phyloP scores from a whole-genome alignment of 1,140 invertebrate genomes.

The Procambarus clarkii region DNA sequence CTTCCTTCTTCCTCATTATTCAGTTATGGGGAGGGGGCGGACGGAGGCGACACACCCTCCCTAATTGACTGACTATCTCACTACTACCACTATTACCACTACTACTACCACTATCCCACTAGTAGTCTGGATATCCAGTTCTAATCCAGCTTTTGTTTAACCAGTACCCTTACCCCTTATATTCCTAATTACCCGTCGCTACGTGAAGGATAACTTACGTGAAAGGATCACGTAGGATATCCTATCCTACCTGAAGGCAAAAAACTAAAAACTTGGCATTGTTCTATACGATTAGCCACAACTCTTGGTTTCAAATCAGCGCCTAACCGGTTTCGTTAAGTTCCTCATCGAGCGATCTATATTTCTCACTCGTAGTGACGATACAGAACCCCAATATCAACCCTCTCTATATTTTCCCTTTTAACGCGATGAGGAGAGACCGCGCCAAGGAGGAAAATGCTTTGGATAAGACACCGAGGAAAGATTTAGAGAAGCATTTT shows the following conservation, averaged over 20 bases:
- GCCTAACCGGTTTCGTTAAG: conserved; percentile 23
- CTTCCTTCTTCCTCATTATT: not conserved
- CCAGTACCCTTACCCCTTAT: not conserved
- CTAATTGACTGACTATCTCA: too few species aligned
- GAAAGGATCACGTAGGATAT: too few species aligned
- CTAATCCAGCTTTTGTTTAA: conserved; percentile 44
- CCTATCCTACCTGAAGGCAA: not conserved
- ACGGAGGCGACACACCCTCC: not conserved
- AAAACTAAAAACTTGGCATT: not conserved
- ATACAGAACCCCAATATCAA: not conserved
- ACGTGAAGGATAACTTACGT: too few species aligned
- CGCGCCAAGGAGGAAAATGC: not conserved
- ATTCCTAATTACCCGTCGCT: not conserved
- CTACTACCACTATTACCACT: too few species aligned
- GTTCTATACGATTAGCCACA: conserved; percentile 6
- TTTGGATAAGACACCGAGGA: not conserved
- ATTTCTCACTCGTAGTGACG: not conserved
- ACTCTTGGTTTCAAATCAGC: conserved; percentile 21
- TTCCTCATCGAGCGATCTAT: not conserved
- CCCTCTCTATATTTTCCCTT: not conserved
- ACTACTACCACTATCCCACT: not conserved
- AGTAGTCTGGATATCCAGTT: conserved; percentile 52
- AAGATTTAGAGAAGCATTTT: conserved; percentile 48
- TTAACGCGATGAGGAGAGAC: not conserved
- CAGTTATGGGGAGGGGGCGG: conserved; percentile 14